Conservation (phyloP, 2,888 invertebrate species). For the Platycheirus albimanus region DNA sequence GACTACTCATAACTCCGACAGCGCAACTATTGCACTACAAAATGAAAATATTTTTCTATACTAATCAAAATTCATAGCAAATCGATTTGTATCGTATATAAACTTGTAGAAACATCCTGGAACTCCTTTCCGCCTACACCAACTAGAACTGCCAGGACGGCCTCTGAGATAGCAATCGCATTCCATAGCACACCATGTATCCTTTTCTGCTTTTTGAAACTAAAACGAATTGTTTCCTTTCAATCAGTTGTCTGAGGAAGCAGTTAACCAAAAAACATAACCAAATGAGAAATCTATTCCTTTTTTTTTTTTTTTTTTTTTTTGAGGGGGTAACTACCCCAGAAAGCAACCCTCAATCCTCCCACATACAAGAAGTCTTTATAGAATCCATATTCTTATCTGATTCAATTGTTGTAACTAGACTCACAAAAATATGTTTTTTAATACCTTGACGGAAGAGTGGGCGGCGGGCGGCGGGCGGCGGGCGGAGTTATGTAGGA, state of each 20-base stretch:
- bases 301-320: constrained; percentile 40
- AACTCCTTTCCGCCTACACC: neutral
- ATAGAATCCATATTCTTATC: constrained; percentile 61
- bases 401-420: constrained; percentile 59
- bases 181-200: constrained; percentile 30
- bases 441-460: constrained; percentile 36
- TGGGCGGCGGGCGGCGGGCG: too few species aligned
- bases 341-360: neutral
- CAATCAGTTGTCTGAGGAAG: constrained; percentile 37
- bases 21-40: constrained; percentile 40
- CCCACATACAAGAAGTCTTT: too few species aligned
- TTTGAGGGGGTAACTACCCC: constrained; percentile 26
- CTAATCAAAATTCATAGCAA: constrained; percentile 69
- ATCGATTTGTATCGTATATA: constrained; percentile 60
- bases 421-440: constrained; percentile 64
- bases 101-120: constrained; percentile 7
- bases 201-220: constrained; percentile 15
- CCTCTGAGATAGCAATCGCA: constrained; percentile 18
- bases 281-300: constrained; percentile 29
- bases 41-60: constrained; percentile 63
- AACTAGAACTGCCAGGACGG: neutral
- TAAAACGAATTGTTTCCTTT: constrained; percentile 52
- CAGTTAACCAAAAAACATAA: neutral
- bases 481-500: neutral
- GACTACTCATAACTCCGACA: constrained; percentile 56